Percentiles rank a stretch among this genome's conserved stretches.
These are phyloP conservation scores for Eledona agricola DNA, from an alignment of 2,888 invertebrate species.

Conservation along the genomic window DNA sequence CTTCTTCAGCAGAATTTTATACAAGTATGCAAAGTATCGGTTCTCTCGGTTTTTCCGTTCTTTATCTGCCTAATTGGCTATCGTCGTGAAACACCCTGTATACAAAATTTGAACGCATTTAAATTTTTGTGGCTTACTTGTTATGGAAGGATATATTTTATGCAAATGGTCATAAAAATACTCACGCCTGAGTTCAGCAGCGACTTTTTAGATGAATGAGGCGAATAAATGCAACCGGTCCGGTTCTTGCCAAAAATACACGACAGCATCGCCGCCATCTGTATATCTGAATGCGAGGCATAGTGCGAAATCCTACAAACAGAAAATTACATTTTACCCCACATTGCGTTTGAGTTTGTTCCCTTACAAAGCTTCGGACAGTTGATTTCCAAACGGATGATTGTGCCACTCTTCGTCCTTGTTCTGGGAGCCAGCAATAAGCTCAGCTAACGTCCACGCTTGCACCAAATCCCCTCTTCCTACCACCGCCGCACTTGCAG, in stretches of 20 bases:
- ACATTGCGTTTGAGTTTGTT: not conserved
- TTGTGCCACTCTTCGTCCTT: constrained; percentile 77
- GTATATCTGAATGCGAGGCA: constrained; percentile 83
- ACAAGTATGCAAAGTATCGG: no score
- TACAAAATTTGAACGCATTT: no score
- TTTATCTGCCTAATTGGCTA: no score
- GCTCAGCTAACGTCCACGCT: constrained; percentile 85
- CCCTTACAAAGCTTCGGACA: constrained; percentile 86
- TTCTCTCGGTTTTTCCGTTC: no score
- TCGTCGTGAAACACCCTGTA: no score
- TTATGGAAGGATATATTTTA: no score
- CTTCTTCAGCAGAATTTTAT: no score
- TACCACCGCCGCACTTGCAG: constrained; percentile 74
- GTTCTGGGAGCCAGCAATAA: constrained; percentile 66
- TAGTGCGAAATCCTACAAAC: constrained; percentile 79
- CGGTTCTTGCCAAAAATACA: constrained; percentile 79
- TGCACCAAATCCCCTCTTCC: constrained; percentile 85
- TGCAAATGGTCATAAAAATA: constrained; percentile 13
- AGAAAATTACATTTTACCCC: constrained; percentile 21
- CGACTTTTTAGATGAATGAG: constrained; percentile 48
- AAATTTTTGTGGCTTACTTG: no score
- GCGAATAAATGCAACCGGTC: constrained; percentile 35
- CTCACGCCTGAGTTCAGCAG: constrained; percentile 52
- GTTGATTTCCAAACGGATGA: constrained; percentile 86
- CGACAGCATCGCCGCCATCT: constrained; percentile 93